phyloP scores from a whole-genome alignment of 2,113 vertebrate genomes.

The Holacanthus passer region DNA sequence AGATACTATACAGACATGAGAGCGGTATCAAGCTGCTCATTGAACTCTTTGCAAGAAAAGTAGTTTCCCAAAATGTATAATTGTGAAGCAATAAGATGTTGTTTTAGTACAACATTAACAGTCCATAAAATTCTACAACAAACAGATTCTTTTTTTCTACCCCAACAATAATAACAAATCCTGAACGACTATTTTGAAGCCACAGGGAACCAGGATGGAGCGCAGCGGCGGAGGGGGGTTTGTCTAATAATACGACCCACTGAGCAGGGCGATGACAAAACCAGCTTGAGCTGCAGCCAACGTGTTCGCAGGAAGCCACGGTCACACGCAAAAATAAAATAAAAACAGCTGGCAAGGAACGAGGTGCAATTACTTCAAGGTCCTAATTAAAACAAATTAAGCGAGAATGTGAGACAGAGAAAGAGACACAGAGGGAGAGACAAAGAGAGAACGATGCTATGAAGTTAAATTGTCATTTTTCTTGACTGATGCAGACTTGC shows the following conservation, averaged over 20 bases:
- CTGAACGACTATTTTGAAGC: conserved; percentile 6
- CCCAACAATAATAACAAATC: not conserved
- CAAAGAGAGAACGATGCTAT: conserved; percentile 8
- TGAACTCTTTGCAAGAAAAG: not conserved
- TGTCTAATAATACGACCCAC: conserved; percentile 36
- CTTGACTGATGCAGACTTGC: conserved; percentile 34
- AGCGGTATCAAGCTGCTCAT: not conserved
- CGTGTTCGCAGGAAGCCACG: conserved; percentile 18
- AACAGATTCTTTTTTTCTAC: not conserved
- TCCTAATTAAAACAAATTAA: conserved; percentile 58
- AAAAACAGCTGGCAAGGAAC: conserved; percentile 29
- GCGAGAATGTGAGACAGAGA: not conserved
- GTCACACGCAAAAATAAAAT: conserved; percentile 34
- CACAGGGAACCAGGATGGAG: not conserved
- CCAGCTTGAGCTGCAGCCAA: conserved; percentile 35
- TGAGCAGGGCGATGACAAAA: conserved; percentile 27
- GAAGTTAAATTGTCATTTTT: conserved; percentile 47
- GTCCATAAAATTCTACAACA: not conserved
- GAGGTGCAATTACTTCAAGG: conserved; percentile 44
- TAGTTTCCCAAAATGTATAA: not conserved
- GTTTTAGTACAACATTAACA: not conserved
- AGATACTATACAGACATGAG: not conserved
- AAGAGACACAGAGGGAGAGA: conserved; percentile 20
- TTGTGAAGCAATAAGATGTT: not conserved
- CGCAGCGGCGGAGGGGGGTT: not conserved